Evolutionary conservation across 37 sponge, comb jelly and placozoan genomes (phyloP), one percentile per base, ranked within the genome.

Genomic region (Corticium candelabrum): DNA sequence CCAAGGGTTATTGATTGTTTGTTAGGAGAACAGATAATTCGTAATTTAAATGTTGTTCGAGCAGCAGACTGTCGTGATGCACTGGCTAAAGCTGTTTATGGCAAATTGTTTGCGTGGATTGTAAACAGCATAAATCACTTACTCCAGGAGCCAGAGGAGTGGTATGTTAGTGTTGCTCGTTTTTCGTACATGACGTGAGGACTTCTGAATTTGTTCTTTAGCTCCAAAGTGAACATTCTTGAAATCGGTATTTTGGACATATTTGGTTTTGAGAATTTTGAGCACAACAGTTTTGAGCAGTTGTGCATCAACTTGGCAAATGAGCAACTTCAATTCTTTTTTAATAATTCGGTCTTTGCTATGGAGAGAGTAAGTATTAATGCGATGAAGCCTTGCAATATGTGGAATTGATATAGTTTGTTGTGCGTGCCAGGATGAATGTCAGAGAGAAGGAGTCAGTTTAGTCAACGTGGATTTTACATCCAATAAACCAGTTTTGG

Each of bases 281-380:
- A 85, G 32, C 71, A 35, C 27, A 85, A 85, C 71, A 40, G 86
- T 31, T 85, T 85, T 74, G 86, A 85, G 71, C 79, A 78, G 82
- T 50, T 70, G 73, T 86, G 87, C 68, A 86, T 86, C 67, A 86
- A 86, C 76, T 56, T 83, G 32, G 87, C 87, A 0, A 86, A 86
- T 69, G 87, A 86, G 56, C 87, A 86, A 40, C 75, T 86, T 41
- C 87, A 86, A 69, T 79, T 79, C 43, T 86, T 77, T 68, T 86
- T 86, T 70, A 84, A 86, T 69, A 75, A 86, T 36, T 83, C 82
- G 69, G 73, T 86, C 35, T 86, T 86, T 78, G 50, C 75, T 30
- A 50, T 78, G 39, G 87, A 86, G 37, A 41, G 41, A 70, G 81
- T 50, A 50, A 50, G 62, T 21, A 27, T 21, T 50, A 50, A 27